Evolutionary conservation across 2,113 vertebrate species (phyloP).

Genomic region (Saguinus midas): DNA sequence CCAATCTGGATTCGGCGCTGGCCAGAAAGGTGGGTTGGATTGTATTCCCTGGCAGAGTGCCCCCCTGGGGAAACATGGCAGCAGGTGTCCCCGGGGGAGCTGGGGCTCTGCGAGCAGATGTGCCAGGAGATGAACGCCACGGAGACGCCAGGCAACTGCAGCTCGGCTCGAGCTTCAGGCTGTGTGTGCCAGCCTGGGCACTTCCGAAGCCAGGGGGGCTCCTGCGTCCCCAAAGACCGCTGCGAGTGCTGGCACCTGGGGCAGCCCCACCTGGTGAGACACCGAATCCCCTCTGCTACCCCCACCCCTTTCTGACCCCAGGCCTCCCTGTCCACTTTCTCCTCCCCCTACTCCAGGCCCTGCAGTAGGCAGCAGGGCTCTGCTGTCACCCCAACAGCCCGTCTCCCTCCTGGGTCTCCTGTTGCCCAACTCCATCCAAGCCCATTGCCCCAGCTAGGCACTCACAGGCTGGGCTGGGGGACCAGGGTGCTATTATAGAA

Average conservation of each 20-base stretch:
- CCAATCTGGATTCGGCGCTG: neutral
- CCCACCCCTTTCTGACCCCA: neutral
- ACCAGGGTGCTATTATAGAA: neutral
- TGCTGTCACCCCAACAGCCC: fast-evolving
- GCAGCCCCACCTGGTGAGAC: slow-evolving; percentile 80
- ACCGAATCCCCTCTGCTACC: fast-evolving
- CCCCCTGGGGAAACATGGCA: slow-evolving; percentile 87
- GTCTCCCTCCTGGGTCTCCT: neutral
- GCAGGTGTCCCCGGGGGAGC: slow-evolving; percentile 8
- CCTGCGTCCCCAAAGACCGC: slow-evolving; percentile 86
- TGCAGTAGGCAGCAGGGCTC: fast-evolving
- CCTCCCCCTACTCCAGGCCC: fast-evolving
- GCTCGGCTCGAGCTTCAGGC: slow-evolving; percentile 28
- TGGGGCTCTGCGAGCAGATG: slow-evolving; percentile 83
- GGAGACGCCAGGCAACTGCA: slow-evolving; percentile 80
- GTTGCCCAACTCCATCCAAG: neutral
- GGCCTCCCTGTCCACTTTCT: neutral
- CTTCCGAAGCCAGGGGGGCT: slow-evolving; percentile 80
- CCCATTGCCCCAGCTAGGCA: neutral
- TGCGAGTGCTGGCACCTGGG: slow-evolving; percentile 87
- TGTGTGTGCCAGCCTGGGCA: slow-evolving; percentile 86
- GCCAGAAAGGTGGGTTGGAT: neutral
- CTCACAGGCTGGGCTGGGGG: neutral
- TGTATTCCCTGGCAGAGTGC: slow-evolving; percentile 82
- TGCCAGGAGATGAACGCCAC: slow-evolving; percentile 83